Percentiles rank a stretch among this genome's conserved stretches.
These are phyloP conservation scores for Chelonoidis abingdonii DNA, from an alignment of 2,113 vertebrate genomes.

Conservation along the genomic window DNA sequence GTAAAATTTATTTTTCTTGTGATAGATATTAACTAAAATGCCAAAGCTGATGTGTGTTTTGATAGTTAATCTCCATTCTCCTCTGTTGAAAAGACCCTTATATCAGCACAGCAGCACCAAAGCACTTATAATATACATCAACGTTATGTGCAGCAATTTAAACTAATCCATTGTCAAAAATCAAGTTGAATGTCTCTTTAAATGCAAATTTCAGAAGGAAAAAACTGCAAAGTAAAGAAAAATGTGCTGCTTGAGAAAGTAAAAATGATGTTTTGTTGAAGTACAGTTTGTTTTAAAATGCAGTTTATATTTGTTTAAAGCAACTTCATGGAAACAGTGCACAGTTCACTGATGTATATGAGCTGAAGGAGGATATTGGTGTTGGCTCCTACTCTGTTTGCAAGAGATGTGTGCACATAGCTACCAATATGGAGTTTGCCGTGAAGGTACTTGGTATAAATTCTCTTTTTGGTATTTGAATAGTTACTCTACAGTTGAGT, in stretches of 20 bases:
- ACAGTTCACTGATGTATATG: constrained; percentile 92
- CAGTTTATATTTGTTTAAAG: constrained; percentile 56
- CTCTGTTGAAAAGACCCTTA: not conserved
- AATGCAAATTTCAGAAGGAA: not conserved
- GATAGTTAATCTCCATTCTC: not conserved
- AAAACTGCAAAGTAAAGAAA: not conserved
- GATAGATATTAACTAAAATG: not conserved
- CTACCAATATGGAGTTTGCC: constrained; percentile 93
- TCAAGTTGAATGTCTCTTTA: not conserved
- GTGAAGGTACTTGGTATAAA: constrained; percentile 87
- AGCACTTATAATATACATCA: not conserved
- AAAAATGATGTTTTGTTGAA: not conserved
- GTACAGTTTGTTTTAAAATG: not conserved
- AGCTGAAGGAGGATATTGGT: constrained; percentile 96
- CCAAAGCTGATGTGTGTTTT: not conserved
- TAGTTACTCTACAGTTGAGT: not conserved
- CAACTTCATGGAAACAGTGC: constrained; percentile 90
- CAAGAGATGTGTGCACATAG: constrained; percentile 92
- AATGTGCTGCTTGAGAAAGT: not conserved
- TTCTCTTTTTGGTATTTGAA: not conserved
- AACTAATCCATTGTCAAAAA: not conserved
- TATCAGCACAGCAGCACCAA: not conserved
- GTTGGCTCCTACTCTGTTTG: constrained; percentile 98
- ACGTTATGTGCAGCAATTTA: not conserved
- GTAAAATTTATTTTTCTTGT: constrained; percentile 68